A percentile compares a stretch with the other conserved stretches of the same genome.
Conservation (phyloP, 2,888 invertebrate genomes). For the Drosophila subsilvestris region DNA sequence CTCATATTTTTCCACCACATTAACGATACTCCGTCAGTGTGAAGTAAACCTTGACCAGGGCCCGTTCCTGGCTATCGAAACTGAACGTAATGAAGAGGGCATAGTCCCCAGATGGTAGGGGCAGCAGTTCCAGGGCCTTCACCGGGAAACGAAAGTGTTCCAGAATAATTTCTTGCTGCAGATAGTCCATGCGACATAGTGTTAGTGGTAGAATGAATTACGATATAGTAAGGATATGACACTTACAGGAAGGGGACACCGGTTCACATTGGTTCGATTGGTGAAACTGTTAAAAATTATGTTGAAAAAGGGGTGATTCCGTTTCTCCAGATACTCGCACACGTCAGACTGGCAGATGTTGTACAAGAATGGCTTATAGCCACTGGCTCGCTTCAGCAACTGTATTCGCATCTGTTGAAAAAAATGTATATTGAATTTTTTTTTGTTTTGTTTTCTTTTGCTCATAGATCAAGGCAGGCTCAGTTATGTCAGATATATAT, state of each 20-base stretch:
- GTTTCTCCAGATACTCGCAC: slow-evolving; percentile 72
- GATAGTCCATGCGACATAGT: neutral
- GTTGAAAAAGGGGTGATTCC: slow-evolving; percentile 73
- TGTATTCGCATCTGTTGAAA: slow-evolving; percentile 66
- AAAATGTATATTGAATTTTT: neutral
- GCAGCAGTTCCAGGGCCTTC: slow-evolving; percentile 56
- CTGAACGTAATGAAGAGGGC: slow-evolving; percentile 65
- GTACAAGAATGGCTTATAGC: slow-evolving; percentile 72
- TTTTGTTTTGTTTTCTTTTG: neutral
- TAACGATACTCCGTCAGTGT: slow-evolving; percentile 57
- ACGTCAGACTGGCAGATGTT: slow-evolving; percentile 59
- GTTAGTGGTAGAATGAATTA: neutral
- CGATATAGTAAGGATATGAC: neutral
- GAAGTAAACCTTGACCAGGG: slow-evolving; percentile 60
- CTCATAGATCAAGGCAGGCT: slow-evolving; percentile 29
- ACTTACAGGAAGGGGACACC: slow-evolving; percentile 63
- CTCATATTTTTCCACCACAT: slow-evolving; percentile 9
- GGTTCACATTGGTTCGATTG: slow-evolving; percentile 55
- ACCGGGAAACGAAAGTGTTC: slow-evolving; percentile 66
- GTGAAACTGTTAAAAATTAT: slow-evolving; percentile 63
- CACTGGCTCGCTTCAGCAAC: slow-evolving; percentile 70
- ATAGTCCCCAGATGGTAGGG: slow-evolving; percentile 68
- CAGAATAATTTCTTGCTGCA: slow-evolving; percentile 52
- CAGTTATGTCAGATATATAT: neutral
- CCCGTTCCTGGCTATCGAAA: slow-evolving; percentile 38